Evolutionary conservation across 2,888 invertebrate species (phyloP), one percentile per base, ranked within the genome.

Genomic region (Phaedon cochleariae): DNA sequence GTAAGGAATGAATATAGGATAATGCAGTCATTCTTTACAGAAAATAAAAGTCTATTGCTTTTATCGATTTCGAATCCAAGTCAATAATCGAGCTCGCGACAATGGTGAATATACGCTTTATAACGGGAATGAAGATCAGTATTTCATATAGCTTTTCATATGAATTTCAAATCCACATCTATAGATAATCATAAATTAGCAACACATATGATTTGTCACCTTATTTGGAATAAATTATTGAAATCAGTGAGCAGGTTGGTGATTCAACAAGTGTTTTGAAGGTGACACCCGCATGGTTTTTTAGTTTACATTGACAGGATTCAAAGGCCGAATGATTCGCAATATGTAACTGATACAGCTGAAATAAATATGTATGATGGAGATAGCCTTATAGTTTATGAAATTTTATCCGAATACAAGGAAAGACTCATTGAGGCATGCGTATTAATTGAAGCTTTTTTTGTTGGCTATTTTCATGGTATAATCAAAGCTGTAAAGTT

Each of bases 201-300:
- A 22, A 63, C 57, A 63, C 62, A 65, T 65, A 62, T n/a, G n/a
- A n/a, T 61, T 59, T 48, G 55, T 65, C 34, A 54, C 65, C 65
- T 65, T 66, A 54, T 64, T 61, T 26, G 59, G 59, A 62, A 66
- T 62, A 62, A 64, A 65, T 59, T 62, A 65, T 59, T 59, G 66
- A 65, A 64, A 66, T 63, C 65, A 65, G 18, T 45, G 57, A 45
- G 34, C 59, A 64, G 62, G 59, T 60, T 59, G 57, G 49, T 34
- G 37, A 41, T 60, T 26, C 26, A 66, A 69, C 65, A 63, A 65
- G 62, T 62, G 62, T 55, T 51, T 52, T 49, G 70, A 70, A 70
- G 70, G 70, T 70, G 54, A 68, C 29, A 54, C 70, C 70, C 70
- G 66, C 66, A 70, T 70, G 57, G 34, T 65, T 55, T n/a, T 65